phyloP scores from a whole-genome alignment of 2,888 invertebrate species.

The Caenorhabditis drosophilae region DNA sequence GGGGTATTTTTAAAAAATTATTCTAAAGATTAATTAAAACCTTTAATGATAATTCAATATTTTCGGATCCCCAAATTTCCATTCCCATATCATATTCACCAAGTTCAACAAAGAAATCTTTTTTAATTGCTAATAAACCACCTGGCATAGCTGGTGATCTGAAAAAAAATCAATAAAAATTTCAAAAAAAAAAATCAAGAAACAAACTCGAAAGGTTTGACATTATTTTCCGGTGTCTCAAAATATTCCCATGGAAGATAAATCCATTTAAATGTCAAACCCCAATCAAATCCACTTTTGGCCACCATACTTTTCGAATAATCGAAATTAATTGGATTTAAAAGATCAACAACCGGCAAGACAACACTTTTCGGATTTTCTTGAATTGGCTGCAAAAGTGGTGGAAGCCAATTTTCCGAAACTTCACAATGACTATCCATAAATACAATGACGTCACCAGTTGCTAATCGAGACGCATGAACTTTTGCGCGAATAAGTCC shows the following conservation, averaged over 20 bases:
- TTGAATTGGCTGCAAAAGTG: slow-evolving; percentile 87
- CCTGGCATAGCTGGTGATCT: slow-evolving; percentile 96
- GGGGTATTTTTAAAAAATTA: not conserved
- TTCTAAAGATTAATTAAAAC: too few relatives aligned
- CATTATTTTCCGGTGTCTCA: slow-evolving; percentile 76
- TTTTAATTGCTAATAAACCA: slow-evolving; percentile 87
- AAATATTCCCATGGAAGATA: slow-evolving; percentile 80
- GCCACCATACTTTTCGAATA: slow-evolving; percentile 88
- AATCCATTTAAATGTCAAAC: slow-evolving; percentile 90
- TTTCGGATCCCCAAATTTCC: slow-evolving; percentile 99
- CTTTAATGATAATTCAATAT: slow-evolving; percentile 33
- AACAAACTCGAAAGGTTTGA: slow-evolving; percentile 62
- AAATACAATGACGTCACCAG: slow-evolving; percentile 90
- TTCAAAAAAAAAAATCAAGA: not conserved
- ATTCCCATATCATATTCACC: slow-evolving; percentile 98
- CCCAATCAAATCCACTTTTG: slow-evolving; percentile 99
- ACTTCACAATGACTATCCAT: slow-evolving; percentile 94
- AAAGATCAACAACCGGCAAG: slow-evolving; percentile 97
- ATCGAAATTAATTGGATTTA: slow-evolving; percentile 95
- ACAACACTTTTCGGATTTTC: slow-evolving; percentile 78
- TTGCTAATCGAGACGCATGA: slow-evolving; percentile 85
- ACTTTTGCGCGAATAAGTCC: slow-evolving; percentile 48
- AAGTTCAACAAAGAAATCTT: slow-evolving; percentile 94
- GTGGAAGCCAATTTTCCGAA: slow-evolving; percentile 95
- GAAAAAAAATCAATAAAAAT: slow-evolving; percentile 6